Conservation (phyloP, 2,113 vertebrate species). For the Boulengeromyrus knoepffleri region DNA sequence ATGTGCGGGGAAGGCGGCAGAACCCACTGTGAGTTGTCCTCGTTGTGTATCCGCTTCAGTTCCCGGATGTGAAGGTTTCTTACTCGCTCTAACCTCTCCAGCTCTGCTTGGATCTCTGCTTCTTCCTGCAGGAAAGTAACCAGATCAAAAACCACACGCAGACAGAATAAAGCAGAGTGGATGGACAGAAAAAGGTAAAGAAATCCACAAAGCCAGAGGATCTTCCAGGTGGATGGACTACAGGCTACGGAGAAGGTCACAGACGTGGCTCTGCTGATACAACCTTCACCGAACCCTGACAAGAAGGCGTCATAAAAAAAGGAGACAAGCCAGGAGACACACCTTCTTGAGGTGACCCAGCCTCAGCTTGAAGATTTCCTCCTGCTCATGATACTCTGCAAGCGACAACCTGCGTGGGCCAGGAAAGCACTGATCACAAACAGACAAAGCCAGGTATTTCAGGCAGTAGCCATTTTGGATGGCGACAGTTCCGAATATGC, state of each 20-base stretch:
- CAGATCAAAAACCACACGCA: neutral
- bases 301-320: neutral
- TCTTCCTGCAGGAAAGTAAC: conserved; percentile 68
- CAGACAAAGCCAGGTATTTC: neutral
- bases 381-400: conserved; percentile 91
- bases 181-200: neutral
- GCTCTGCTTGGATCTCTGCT: conserved; percentile 86
- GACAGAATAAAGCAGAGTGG: neutral
- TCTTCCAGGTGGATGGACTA: neutral
- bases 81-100: conserved; percentile 89
- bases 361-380: conserved; percentile 93
- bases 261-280: neutral
- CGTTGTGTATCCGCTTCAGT: conserved; percentile 93
- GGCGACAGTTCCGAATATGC: neutral
- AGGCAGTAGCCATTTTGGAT: neutral
- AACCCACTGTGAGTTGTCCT: conserved; percentile 92
- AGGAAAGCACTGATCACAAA: neutral
- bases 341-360: conserved; percentile 94
- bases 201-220: neutral
- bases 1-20: too few relatives aligned
- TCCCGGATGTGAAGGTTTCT: conserved; percentile 94
- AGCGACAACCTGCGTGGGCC: conserved; percentile 72
- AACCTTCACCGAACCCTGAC: neutral
- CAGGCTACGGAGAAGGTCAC: neutral
- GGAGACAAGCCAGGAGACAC: neutral